phyloP scores from a whole-genome alignment of 2,113 vertebrate species.

The Corythoichthys haematopterus region DNA sequence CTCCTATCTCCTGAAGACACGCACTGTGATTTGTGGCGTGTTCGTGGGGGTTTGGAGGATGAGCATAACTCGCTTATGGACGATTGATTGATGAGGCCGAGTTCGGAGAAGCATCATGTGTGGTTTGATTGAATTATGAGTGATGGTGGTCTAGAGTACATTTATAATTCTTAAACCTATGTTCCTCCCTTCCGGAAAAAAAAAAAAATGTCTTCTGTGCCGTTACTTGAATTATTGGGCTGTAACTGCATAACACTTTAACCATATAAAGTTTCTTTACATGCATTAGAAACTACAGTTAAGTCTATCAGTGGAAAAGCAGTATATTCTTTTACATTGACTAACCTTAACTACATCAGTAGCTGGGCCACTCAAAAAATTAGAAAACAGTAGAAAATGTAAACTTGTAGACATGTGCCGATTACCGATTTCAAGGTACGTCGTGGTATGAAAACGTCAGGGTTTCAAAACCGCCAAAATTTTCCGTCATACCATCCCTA shows the following conservation, averaged over 20 bases:
- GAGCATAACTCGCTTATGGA: neutral
- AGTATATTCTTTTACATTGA: neutral
- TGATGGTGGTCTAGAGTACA: neutral
- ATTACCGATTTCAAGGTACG: too few species aligned
- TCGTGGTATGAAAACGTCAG: too few species aligned
- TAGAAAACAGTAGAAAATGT: too few species aligned
- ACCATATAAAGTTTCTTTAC: neutral
- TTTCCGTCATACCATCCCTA: too few species aligned
- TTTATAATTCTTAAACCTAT: neutral
- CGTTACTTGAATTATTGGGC: neutral
- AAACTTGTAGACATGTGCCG: too few species aligned
- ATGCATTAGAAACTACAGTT: neutral
- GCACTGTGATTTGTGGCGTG: neutral
- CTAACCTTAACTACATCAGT: neutral
- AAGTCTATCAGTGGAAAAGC: neutral
- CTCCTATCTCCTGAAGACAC: too few species aligned
- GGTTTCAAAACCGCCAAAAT: too few species aligned
- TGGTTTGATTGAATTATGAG: slow-evolving; percentile 2
- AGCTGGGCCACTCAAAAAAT: neutral
- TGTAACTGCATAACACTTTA: neutral
- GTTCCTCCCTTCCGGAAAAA: neutral
- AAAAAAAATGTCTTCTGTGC: neutral
- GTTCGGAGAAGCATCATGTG: neutral
- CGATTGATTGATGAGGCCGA: neutral
- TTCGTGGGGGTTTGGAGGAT: neutral